Evolutionary conservation across 2,113 vertebrate species (phyloP), one percentile per base, ranked within the genome.

Genomic region (Mesocricetus auratus): DNA sequence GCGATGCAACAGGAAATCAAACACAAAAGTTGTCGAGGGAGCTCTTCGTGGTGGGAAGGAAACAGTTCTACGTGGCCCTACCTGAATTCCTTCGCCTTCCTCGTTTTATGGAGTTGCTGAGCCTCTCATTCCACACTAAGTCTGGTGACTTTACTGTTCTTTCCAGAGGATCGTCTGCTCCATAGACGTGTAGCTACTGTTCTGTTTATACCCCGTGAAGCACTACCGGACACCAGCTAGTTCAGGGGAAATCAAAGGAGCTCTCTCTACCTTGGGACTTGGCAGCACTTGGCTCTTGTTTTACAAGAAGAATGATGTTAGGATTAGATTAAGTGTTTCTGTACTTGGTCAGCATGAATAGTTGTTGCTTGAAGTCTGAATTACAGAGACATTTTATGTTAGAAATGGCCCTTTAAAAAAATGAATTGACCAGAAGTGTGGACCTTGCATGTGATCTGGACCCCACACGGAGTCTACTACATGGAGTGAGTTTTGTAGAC

Each of bases 371-470:
- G 60, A 94, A 86, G 81, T 91, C 36, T 69, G 83, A 95, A 90
- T 83, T 81, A 91, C 71, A 60, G 58, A 89, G 69, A 94, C 82
- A 83, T 93, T 96, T 95, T 92, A 94, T 91, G 95, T 96, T 89
- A 81, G 81, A 94, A 97, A 68, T 89, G 22, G 47, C 73, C 87
- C 94, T 97, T 92, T 12, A 86, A 95, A 56, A 53, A 96, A 77
- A 82, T 73, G 92, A 78, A 82, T 81, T 89, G 62, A 68, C 9
- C 31, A 10, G 11, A 89, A 89, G 78, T 53, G 6, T 94, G 77
- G 39, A 69, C 58, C 77, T 69, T 89, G 66, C 79, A 42, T 89
- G 24, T 85, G 68, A 90, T 81, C 22, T 91, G 85, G 92, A 47
- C 47, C 74, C 29, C 90, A 53, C 29, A 93, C 92, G 26, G 47